Base-by-base conservation (phyloP, 1,140 invertebrate genomes). In the Brachionus manjavacas region DNA sequence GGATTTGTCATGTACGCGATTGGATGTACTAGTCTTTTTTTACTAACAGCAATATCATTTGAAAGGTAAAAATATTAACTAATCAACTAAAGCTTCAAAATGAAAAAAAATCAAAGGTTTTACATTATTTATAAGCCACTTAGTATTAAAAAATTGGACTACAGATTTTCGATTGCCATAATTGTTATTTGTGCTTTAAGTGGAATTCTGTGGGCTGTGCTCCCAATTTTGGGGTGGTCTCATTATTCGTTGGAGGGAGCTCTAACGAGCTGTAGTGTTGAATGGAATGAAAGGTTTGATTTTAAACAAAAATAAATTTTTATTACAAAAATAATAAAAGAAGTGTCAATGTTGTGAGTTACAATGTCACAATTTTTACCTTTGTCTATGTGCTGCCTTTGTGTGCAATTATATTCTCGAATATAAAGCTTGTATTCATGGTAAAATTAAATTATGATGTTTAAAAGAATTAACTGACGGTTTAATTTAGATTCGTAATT, bases 351-450 rank as follows among this genome's bases (percentile, higher is more conserved):
- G 79, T 83, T 8, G 4, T 46, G 12, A 83, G 81, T 31, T 83
- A 83, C 16, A 83, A 83, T 55, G n/a, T 70, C n/a, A 16, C 52
- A 16, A 83, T 83, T 23, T 83, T 83, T 52, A n/a, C 23, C 16
- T 43, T 83, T 83, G 81, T 68, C 0, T 83, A 70, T 55, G 35
- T 68, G 1, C 8, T 83, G 14, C 81, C 81, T 49, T 35, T 83
- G 20, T 20, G 28, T 28, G 68, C 43, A 16, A 64, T 83, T 16
- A 46, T 83, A 20, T 83, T 28, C 12, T 41, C 35, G 2, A 70
- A 83, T 39, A 49, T 31, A 41, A 83, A 83, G 41, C 20, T 81
- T 1, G 20, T 81, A 23, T 8, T 25, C 7, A 64, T 81, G 28
- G 79, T 81, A 52, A 68, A 35, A 46, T 25, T 76, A 6, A 28